Base-by-base conservation (phyloP, 1,140 invertebrate genomes). In the Cherax quadricarinatus region DNA sequence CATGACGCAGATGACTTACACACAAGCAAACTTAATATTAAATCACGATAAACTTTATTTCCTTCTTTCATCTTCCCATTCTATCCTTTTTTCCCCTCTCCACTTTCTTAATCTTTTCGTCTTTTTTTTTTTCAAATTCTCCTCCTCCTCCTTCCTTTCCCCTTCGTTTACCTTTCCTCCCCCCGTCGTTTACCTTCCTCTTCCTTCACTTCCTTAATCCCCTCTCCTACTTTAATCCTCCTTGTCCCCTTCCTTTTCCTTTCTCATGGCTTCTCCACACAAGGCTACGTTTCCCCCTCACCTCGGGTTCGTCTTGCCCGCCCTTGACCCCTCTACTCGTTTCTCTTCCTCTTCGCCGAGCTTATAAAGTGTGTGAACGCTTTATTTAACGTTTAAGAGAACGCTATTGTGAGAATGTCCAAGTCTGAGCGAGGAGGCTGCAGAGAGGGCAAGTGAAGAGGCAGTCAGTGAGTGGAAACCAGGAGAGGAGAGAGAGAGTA, bases 341-440 rank as follows among this genome's bases (percentile, higher is more conserved):
- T 18, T 70, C 21, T 70, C 66, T 70, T 70, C 66, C 66, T 18
- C 66, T 5, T 70, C 14, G 66, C 66, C 21, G 66, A 21, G 66
- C 5, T 70, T 21, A 70, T 18, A 21, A 70, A 18, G 66, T 70
- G 66, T 21, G 12, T 5, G 66, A 70, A 70, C 66, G 66, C 66
- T 70, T 70, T 70, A 70, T 70, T 70, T 70, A 70, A 70, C 66
- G 66, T 70, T 21, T 70, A 21, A 70, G 66, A 18, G 66, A 70
- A 70, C 14, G 21, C 14, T 70, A 70, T 70, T 70, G 66, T 70
- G 14, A 70, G 66, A 6, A 21, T 9, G 66, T 18, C 66, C 66
- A 70, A 5, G 5, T 70, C 66, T 70, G 66, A 70, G 66, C 14
- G 5, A 18, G 66, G 66, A 18, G 66, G 0, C 66, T 6, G 14